These are phyloP conservation scores for Cercopithecus hamlyni DNA, from an alignment of 2,797 vertebrate species.

Conservation along the genomic window DNA sequence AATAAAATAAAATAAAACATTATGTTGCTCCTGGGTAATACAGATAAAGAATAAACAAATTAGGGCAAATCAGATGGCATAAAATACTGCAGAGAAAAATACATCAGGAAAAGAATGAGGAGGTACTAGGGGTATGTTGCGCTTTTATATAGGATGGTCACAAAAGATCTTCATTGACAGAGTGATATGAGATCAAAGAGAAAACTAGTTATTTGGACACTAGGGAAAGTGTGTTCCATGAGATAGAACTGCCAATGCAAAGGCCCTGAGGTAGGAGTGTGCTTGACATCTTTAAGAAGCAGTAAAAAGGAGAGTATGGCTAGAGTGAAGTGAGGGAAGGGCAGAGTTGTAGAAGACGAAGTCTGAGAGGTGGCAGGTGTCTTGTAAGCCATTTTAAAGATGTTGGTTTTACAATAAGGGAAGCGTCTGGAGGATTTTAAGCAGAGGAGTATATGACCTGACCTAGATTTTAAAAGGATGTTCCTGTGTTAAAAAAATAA, in stretches of 20 bases:
- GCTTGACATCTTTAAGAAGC: not conserved
- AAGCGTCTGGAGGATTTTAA: not conserved
- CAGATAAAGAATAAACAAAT: not conserved
- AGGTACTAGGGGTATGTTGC: not conserved
- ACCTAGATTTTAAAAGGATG: constrained; percentile 1
- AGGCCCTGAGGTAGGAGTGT: not conserved
- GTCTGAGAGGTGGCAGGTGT: not conserved
- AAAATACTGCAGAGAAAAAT: constrained; percentile 6
- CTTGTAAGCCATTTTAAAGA: not conserved
- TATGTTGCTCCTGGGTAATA: constrained; percentile 10
- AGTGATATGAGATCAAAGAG: not conserved
- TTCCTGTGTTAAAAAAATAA: not conserved
- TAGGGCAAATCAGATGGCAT: not conserved
- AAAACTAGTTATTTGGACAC: not conserved
- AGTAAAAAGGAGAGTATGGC: not conserved
- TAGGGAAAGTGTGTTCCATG: not conserved
- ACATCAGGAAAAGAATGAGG: not conserved
- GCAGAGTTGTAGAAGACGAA: not conserved
- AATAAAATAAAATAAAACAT: not conserved
- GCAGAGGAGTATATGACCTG: not conserved
- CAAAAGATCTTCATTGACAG: not conserved
- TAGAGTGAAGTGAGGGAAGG: not conserved
- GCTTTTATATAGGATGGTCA: not conserved
- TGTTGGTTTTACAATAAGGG: not conserved
- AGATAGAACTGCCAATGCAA: not conserved